These are phyloP conservation scores for Rhinopomastus cyanomelas DNA, from an alignment of 2,113 vertebrate species.

Conservation along the genomic window DNA sequence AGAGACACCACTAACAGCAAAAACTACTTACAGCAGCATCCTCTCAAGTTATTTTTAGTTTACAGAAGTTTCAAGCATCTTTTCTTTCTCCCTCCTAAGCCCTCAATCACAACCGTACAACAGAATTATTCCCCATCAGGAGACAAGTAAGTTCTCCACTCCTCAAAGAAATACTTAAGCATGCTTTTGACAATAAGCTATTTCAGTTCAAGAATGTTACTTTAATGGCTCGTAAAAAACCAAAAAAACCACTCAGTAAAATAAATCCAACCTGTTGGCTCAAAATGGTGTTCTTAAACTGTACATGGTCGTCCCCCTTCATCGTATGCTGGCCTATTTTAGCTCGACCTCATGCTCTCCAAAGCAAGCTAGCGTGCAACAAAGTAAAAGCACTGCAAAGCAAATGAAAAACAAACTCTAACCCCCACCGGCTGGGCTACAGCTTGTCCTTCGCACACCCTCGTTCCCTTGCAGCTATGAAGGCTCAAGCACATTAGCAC, in stretches of 20 bases:
- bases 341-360: background rate
- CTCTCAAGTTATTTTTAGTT: background rate
- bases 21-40: background rate
- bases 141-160: background rate
- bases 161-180: background rate
- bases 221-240: background rate
- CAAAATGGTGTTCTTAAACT: background rate
- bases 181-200: background rate
- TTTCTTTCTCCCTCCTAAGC: background rate
- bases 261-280: background rate
- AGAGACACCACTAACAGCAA: background rate
- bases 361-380: background rate
- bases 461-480: background rate
- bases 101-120: background rate
- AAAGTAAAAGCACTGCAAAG: background rate
- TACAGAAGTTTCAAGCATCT: background rate
- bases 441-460: background rate
- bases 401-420: background rate
- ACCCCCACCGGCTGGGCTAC: background rate
- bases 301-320: background rate
- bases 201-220: background rate
- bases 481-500: background rate
- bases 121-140: background rate
- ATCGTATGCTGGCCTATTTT: constrained; percentile 27
- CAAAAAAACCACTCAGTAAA: background rate